These are phyloP conservation scores for Chloroceryle aenea DNA, from an alignment of 2,113 vertebrate genomes.

Conservation along the genomic window DNA sequence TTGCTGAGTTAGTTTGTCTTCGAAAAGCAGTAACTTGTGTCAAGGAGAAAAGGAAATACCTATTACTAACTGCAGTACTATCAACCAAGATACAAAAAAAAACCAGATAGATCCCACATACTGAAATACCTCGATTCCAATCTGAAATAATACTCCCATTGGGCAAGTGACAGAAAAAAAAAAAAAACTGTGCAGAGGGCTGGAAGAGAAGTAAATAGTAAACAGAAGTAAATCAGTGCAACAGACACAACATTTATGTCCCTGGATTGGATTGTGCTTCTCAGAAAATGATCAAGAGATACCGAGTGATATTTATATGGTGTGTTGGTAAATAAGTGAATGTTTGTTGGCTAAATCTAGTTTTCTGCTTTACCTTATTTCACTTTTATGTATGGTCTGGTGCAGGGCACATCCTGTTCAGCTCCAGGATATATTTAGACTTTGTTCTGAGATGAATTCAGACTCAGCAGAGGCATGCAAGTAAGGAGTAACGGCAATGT, in stretches of 20 bases:
- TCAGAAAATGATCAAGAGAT: background rate
- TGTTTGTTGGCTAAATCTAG: rapidly evolving
- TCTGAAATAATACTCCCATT: background rate
- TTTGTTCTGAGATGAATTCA: background rate
- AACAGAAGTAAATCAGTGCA: background rate
- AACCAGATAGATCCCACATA: background rate
- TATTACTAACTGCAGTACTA: background rate
- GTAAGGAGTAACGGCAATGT: background rate
- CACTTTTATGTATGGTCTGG: background rate
- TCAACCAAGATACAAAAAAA: background rate
- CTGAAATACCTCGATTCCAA: background rate
- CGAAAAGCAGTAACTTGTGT: background rate
- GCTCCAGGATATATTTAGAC: background rate
- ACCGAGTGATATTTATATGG: rapidly evolving
- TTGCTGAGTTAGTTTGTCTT: background rate
- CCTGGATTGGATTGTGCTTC: background rate
- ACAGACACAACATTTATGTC: background rate
- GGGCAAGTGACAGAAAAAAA: background rate
- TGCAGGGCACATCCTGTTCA: background rate
- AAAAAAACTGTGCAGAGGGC: background rate
- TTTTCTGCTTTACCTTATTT: background rate
- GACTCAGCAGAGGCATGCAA: background rate
- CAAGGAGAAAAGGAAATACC: background rate
- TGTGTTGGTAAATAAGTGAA: background rate
- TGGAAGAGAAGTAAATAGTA: background rate